Base-by-base conservation (phyloP, 1,140 invertebrate species). In the Drosophila guanche region DNA sequence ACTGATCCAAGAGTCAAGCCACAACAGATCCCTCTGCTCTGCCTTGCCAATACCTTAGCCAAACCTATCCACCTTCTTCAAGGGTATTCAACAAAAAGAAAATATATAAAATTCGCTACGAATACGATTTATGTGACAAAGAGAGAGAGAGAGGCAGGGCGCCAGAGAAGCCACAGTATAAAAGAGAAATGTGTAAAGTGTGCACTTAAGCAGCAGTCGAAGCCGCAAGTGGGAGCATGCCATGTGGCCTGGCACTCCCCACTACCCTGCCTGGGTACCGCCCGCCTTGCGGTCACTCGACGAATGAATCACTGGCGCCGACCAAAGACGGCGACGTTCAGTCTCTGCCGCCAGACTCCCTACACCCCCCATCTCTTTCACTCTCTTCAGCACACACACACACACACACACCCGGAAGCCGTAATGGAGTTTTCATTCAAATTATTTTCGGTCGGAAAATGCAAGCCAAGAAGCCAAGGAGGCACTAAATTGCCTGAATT, bases 361-460 rank as follows among this genome's bases (percentile, higher is more conserved):
- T 41, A 12, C 47, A 37, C 12, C 40, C 29, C 12, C 47, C 47
- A 14, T 8, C 27, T 50, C 40, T 10, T 22, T 10, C 46, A 59
- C 67, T 52, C 43, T 27, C 27, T n/a, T n/a, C 48, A 33, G 7
- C 37, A 10, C 40, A 23, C 37, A 23, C 20, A 23, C 40, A 54
- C 37, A 25, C 22, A 16, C 52, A 47, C 63, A 55, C 55, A 63
- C 68, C 62, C 75, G 89, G 89, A 90, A 79, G 72, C 77, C 84
- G 71, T 90, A 90, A 90, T 90, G 89, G 88, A 85, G 76, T 85
- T 90, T 90, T 90, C 89, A 90, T 90, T 90, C 88, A 90, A 90
- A 90, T 90, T 90, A 90, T 79, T 84, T 81, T 76, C 70, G 70
- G 60, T 60, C 72, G 40, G 47, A 73, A 61, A 65, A 51, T 48